Evolutionary conservation across 2,797 vertebrate species (phyloP).

Genomic region (Amblyopsis hoosieri): DNA sequence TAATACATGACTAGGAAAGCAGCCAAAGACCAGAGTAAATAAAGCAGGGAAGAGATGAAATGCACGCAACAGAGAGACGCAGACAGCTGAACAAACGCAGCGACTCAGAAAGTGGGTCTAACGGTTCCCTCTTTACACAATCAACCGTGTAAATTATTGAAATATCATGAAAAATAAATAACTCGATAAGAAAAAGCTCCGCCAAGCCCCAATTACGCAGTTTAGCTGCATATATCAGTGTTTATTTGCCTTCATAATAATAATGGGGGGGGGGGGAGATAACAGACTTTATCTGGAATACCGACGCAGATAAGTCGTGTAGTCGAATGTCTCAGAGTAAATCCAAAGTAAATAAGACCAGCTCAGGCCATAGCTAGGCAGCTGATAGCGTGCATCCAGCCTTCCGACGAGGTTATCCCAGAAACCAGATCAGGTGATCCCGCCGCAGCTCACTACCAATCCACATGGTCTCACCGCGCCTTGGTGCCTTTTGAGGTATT

Average conservation of each 20-base stretch:
- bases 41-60: constrained; percentile 71
- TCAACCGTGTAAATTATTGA: constrained; percentile 76
- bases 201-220: constrained; percentile 64
- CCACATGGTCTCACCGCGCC: constrained; percentile 27
- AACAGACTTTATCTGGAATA: constrained; percentile 46
- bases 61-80: constrained; percentile 58
- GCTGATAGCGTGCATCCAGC: constrained; percentile 57
- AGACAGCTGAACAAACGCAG: constrained; percentile 79
- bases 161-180: constrained; percentile 77
- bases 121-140: constrained; percentile 72
- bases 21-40: constrained; percentile 76
- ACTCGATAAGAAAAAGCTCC: constrained; percentile 56
- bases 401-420: constrained; percentile 55
- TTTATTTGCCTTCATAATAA: constrained; percentile 36
- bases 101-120: constrained; percentile 73
- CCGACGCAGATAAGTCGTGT: constrained; percentile 36
- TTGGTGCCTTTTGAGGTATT: constrained; percentile 51
- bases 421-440: constrained; percentile 68
- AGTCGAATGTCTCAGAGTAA: constrained; percentile 38
- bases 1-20: constrained; percentile 71
- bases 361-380: constrained; percentile 47
- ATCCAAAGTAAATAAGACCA: constrained; percentile 61
- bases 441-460: constrained; percentile 61
- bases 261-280: constrained; percentile 29
- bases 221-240: constrained; percentile 59